A percentile compares a stretch with the other conserved stretches of the same genome.
These are phyloP conservation scores for Zosterops hypoxanthus DNA, from an alignment of 2,113 vertebrate species.

Conservation along the genomic window DNA sequence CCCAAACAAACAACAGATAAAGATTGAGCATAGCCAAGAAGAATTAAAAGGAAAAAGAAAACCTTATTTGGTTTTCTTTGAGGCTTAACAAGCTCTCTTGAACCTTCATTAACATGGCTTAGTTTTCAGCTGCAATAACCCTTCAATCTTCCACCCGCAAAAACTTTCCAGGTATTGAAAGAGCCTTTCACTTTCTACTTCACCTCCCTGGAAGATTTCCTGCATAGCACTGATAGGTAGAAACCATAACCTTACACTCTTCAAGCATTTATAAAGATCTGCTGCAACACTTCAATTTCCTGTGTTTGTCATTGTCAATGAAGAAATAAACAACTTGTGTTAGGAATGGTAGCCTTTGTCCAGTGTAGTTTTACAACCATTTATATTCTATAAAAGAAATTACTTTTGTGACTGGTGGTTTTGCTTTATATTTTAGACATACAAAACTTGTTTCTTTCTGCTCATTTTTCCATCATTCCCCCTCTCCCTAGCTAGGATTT, in stretches of 20 bases:
- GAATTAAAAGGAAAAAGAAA: neutral
- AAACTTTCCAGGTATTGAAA: neutral
- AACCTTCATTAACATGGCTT: neutral
- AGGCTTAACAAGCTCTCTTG: neutral
- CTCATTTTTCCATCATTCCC: neutral
- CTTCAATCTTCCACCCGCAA: neutral
- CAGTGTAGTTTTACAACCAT: neutral
- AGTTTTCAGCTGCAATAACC: constrained; percentile 5
- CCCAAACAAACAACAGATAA: neutral
- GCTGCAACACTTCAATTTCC: constrained; percentile 15
- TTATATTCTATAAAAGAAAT: neutral
- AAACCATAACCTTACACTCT: constrained; percentile 31
- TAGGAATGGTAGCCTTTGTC: neutral
- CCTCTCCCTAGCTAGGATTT: neutral
- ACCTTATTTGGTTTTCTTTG: neutral
- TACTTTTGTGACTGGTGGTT: neutral
- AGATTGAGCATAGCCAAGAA: neutral
- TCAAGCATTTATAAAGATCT: constrained; percentile 35
- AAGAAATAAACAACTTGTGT: constrained; percentile 49
- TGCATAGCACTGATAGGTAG: constrained; percentile 21
- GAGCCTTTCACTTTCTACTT: constrained; percentile 28
- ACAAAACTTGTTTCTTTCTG: neutral
- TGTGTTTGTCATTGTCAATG: constrained; percentile 42
- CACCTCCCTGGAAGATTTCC: constrained; percentile 33
- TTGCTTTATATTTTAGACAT: neutral